Evolutionary conservation across 2,797 vertebrate species (phyloP), one percentile per base, ranked within the genome.

Genomic region (Peromyscus aztecus): DNA sequence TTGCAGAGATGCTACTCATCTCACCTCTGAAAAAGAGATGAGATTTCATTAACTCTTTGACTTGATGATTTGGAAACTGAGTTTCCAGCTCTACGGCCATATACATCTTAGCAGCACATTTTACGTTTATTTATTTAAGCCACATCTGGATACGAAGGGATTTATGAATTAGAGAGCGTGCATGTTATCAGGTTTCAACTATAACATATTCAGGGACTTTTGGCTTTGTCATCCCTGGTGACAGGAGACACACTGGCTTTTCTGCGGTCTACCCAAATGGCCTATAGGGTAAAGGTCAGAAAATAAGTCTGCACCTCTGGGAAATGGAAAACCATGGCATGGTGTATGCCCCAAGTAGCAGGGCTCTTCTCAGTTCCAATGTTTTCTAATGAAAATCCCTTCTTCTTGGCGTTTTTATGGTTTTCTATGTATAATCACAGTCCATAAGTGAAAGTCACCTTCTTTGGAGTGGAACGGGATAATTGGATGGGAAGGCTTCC

Each of bases 151-250:
- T 69, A 93, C 61, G 69, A 77, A 65, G 31, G 83, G 78, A 95
- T 78, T 95, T 95, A 94, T 94, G 78, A 97, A 86, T 96, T 85
- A 71, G 61, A 81, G 34, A 96, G 73, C 77, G 76, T 40, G 24
- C 21, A 31, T 88, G 34, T 85, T 94, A 83, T 57, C 88, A 94
- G 81, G 95, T 97, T 94, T 93, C 84, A 57, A 81, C 91, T 92
- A 89, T 86, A 76, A 95, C 92, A 87, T 76, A 76, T 80, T 65
- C 65, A 85, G 87, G 61, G 76, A 34, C 77, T 77, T 78, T 65
- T 86, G 88, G 67, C 82, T 94, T 91, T 91, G 67, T 91, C 83
- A 86, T 71, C 31, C 40, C 3, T 43, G 1, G 73, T 55, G 37
- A 95, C 6, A 93, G 52, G 83, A 90, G 49, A 59, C 9, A 81